These are phyloP conservation scores for Excalfactoria chinensis DNA, from an alignment of 2,113 vertebrate species.

Conservation along the genomic window DNA sequence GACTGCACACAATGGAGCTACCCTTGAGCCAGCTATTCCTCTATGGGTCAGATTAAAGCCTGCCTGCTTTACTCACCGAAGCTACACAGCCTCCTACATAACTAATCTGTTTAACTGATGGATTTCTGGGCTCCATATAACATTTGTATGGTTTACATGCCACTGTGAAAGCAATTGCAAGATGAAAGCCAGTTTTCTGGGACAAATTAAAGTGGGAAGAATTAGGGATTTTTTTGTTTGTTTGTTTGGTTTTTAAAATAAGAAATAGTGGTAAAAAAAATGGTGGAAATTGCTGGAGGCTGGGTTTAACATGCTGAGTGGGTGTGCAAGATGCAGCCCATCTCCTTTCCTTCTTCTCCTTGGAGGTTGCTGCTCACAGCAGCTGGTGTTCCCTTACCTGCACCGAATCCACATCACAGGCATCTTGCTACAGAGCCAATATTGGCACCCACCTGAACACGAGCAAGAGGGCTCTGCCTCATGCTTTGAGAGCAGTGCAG, in stretches of 20 bases:
- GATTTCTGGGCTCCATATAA: constrained; percentile 45
- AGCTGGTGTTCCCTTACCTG: background rate
- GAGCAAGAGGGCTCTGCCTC: background rate
- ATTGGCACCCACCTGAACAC: too few relatives aligned
- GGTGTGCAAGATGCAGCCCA: background rate
- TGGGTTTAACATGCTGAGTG: background rate
- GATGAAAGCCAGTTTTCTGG: constrained; percentile 30
- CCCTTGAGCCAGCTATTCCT: background rate
- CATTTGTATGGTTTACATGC: background rate
- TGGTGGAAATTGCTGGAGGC: background rate
- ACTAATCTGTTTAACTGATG: constrained; percentile 42
- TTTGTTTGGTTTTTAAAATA: background rate
- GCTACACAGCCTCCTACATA: background rate
- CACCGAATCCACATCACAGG: background rate
- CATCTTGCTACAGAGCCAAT: too few relatives aligned
- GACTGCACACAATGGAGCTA: background rate
- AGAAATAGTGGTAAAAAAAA: background rate
- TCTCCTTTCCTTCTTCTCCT: background rate
- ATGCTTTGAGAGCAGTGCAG: too few relatives aligned
- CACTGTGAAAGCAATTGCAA: constrained; percentile 3
- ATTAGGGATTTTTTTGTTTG: background rate
- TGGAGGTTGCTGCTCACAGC: background rate
- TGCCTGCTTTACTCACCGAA: background rate
- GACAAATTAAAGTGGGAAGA: constrained; percentile 26
- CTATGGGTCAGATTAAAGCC: background rate